phyloP scores from a whole-genome alignment of 2,113 vertebrate genomes.

The Python bivittatus region DNA sequence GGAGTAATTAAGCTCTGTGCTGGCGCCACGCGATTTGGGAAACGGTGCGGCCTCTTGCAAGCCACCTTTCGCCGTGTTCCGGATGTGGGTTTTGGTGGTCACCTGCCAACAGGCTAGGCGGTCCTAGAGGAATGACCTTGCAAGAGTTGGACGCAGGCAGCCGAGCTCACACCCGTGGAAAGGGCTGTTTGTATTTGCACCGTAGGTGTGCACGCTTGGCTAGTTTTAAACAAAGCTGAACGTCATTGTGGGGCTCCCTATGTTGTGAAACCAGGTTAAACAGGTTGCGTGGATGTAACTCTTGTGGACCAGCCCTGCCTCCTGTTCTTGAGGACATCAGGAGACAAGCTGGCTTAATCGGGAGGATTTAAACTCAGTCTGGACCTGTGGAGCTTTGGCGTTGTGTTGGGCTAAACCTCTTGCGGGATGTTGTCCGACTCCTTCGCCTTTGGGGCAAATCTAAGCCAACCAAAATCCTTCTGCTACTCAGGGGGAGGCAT shows the following conservation, averaged over 20 bases:
- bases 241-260: background rate
- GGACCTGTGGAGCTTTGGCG: background rate
- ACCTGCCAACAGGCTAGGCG: background rate
- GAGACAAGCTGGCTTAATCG: background rate
- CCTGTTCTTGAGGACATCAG: background rate
- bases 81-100: background rate
- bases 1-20: conserved; percentile 59
- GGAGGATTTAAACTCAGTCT: background rate
- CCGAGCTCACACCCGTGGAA: background rate
- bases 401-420: background rate
- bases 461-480: background rate
- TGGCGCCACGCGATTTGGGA: conserved; percentile 16
- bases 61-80: no score
- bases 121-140: background rate
- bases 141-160: background rate
- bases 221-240: background rate
- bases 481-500: background rate
- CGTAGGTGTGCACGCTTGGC: no score
- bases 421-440: no score
- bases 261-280: background rate
- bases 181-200: background rate
- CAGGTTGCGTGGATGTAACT: background rate
- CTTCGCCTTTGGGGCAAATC: background rate
- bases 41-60: no score
- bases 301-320: background rate